Evolutionary conservation across 35 echinoderm and acorn worm species (phyloP).

Genomic region (Apostichopus californicus): DNA sequence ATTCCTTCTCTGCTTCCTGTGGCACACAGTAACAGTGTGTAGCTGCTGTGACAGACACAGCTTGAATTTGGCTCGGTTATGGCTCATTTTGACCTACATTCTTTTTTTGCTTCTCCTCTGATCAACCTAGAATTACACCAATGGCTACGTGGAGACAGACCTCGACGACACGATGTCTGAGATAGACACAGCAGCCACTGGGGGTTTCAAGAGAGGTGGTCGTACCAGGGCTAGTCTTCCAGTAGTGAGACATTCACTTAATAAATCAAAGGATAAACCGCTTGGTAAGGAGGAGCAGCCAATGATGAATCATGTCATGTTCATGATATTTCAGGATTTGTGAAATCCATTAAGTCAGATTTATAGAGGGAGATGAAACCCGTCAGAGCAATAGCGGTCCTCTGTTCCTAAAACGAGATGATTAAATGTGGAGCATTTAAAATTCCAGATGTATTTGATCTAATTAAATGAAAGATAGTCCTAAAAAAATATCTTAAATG

Average conservation of each 20-base stretch:
- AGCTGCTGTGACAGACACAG: not conserved
- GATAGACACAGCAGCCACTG: slow-evolving; percentile 76
- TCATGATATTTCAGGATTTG: no score
- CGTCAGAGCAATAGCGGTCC: no score
- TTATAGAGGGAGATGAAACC: no score
- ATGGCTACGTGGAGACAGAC: slow-evolving; percentile 73
- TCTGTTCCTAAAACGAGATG: no score
- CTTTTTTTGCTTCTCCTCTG: not conserved
- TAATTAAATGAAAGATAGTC: no score
- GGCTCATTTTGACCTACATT: not conserved
- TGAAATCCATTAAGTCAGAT: no score
- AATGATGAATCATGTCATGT: no score
- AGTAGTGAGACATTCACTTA: slow-evolving; percentile 54
- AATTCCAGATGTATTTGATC: no score
- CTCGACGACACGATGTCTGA: slow-evolving; percentile 83
- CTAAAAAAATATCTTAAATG: no score
- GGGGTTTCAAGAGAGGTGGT: slow-evolving; percentile 73
- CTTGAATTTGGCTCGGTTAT: not conserved
- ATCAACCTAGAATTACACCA: slow-evolving; percentile 38
- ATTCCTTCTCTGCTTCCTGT: not conserved
- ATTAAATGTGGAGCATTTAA: no score
- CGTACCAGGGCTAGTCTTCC: slow-evolving; percentile 67
- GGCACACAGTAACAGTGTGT: not conserved
- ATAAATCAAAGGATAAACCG: slow-evolving; percentile 84
- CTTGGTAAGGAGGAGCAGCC: slow-evolving; percentile 46